Evolutionary conservation across 2,797 vertebrate species (phyloP).

Genomic region (Apogon hyalosoma): DNA sequence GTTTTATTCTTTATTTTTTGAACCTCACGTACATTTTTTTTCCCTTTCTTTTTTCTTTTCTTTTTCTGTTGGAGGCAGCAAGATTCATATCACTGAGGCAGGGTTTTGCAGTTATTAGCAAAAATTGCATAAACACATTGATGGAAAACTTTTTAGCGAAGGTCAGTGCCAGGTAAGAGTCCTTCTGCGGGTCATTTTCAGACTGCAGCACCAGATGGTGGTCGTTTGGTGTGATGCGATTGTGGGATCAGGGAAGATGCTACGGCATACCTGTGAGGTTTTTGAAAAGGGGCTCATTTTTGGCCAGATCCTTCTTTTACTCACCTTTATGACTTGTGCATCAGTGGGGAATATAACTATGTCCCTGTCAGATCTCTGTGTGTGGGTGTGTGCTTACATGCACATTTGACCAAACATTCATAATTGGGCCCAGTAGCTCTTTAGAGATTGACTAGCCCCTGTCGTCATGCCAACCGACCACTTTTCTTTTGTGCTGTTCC

Average conservation of each 20-base stretch:
- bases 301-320: conserved; percentile 40
- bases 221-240: conserved; percentile 56
- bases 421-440: conserved; percentile 73
- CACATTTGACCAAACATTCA: conserved; percentile 70
- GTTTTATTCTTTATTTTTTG: conserved; percentile 17
- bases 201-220: conserved; percentile 49
- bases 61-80: conserved; percentile 12
- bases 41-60: background rate
- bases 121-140: conserved; percentile 9
- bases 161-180: conserved; percentile 50
- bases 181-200: conserved; percentile 46
- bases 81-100: conserved; percentile 34
- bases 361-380: conserved; percentile 20
- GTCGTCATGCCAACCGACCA: conserved; percentile 78
- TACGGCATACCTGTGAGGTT: conserved; percentile 42
- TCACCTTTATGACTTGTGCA: conserved; percentile 59
- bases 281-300: conserved; percentile 48
- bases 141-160: conserved; percentile 34
- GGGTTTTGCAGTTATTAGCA: conserved; percentile 25
- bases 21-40: conserved; percentile 9
- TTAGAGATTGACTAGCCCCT: conserved; percentile 62
- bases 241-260: conserved; percentile 49
- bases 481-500: conserved; percentile 70
- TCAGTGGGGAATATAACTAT: conserved; percentile 40
- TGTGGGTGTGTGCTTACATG: conserved; percentile 43